Evolutionary conservation across 2,888 invertebrate species (phyloP).

Genomic region (Aethes cnicana): DNA sequence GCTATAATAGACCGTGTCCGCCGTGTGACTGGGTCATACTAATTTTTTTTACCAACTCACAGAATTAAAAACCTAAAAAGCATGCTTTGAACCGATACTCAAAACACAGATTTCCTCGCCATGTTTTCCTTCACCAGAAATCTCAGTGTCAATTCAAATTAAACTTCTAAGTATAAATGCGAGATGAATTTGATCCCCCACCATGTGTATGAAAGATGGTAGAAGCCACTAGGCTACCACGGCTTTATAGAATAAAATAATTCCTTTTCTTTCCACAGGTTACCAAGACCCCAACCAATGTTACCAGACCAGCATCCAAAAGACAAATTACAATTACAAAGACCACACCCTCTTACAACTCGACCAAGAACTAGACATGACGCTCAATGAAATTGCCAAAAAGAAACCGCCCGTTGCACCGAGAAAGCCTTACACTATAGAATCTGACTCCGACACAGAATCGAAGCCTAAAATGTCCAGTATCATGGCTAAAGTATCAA

Average conservation of each 20-base stretch:
- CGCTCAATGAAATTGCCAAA: constrained; percentile 75
- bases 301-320: constrained; percentile 59
- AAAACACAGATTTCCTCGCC: too few relatives aligned
- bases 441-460: constrained; percentile 75
- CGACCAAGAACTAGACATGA: constrained; percentile 73
- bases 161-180: not conserved
- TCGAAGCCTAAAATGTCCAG: constrained; percentile 67
- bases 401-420: constrained; percentile 86
- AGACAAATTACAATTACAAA: constrained; percentile 68
- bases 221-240: too few relatives aligned
- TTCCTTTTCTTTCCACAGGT: constrained; percentile 45
- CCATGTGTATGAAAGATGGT: too few relatives aligned
- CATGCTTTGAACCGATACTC: too few relatives aligned
- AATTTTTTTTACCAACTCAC: too few relatives aligned
- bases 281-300: constrained; percentile 62
- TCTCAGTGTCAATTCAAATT: not conserved
- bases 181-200: not conserved
- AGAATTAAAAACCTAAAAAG: too few relatives aligned
- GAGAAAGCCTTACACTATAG: constrained; percentile 79
- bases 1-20: too few relatives aligned
- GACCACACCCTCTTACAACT: constrained; percentile 62
- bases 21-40: too few relatives aligned
- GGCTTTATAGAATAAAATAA: too few relatives aligned
- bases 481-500: constrained; percentile 89
- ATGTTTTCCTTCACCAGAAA: too few relatives aligned